Percentiles rank a stretch among this genome's conserved stretches.
Evolutionary conservation across 2,797 vertebrate species (phyloP).

Genomic region (Enteromius argenteus): DNA sequence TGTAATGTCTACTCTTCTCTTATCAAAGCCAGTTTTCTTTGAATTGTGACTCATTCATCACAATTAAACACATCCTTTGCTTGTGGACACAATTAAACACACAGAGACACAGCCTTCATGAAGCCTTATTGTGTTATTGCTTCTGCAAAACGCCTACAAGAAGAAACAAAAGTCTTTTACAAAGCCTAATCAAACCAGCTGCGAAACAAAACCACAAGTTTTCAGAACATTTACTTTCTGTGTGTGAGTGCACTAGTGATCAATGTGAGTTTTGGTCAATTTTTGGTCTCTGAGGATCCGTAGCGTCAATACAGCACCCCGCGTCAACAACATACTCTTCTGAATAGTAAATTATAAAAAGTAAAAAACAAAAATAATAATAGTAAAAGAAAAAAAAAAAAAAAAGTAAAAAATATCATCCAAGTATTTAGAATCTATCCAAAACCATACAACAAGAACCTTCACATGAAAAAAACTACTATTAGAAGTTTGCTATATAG

Average conservation of each 20-base stretch:
- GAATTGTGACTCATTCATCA: constrained; percentile 39
- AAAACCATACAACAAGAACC: background rate
- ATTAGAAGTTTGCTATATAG: background rate
- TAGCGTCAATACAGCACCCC: background rate
- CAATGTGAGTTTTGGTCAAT: constrained; percentile 30
- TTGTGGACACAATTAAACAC: constrained; percentile 4
- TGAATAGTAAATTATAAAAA: no score
- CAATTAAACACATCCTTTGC: background rate
- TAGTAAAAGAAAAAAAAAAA: no score
- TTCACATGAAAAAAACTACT: background rate
- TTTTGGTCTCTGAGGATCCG: constrained; percentile 9
- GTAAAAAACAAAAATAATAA: no score
- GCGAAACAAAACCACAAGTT: background rate
- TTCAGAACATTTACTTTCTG: background rate
- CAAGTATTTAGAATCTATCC: background rate
- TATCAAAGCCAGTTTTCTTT: constrained; percentile 26
- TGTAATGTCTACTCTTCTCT: constrained; percentile 26
- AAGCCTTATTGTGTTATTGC: constrained; percentile 1
- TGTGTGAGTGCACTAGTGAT: constrained; percentile 40
- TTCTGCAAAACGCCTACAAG: background rate
- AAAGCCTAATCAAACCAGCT: background rate
- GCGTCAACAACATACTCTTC: background rate
- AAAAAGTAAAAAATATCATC: background rate
- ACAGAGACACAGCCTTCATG: background rate
- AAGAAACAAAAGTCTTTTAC: background rate